These are phyloP conservation scores for Kradibia gibbosae DNA, from an alignment of 1,140 invertebrate species.

Conservation along the genomic window DNA sequence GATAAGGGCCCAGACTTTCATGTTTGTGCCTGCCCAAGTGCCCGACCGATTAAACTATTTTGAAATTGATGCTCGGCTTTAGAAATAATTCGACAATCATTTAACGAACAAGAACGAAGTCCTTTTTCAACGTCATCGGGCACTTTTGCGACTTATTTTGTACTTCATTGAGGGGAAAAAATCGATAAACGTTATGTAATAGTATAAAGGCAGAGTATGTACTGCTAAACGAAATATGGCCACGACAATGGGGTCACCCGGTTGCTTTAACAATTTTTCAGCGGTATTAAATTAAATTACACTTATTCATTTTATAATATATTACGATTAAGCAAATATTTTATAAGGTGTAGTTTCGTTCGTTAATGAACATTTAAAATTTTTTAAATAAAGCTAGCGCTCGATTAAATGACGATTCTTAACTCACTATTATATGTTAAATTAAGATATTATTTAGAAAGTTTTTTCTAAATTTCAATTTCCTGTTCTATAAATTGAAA, in stretches of 20 bases:
- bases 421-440: too few relatives aligned
- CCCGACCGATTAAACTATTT: background rate
- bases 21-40: background rate
- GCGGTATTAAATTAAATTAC: too few relatives aligned
- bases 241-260: slow-evolving; percentile 50
- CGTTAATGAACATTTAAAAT: background rate
- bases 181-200: slow-evolving; percentile 61
- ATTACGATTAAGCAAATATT: too few relatives aligned
- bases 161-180: slow-evolving; percentile 6
- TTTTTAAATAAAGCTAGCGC: background rate
- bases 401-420: too few relatives aligned
- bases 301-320: too few relatives aligned
- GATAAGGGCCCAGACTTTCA: background rate
- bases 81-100: too few relatives aligned
- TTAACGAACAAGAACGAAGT: too few relatives aligned
- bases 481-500: too few relatives aligned
- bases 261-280: background rate
- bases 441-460: too few relatives aligned
- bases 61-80: too few relatives aligned
- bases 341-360: too few relatives aligned
- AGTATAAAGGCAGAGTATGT: slow-evolving; percentile 52
- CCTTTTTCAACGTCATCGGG: background rate
- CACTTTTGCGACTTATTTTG: background rate
- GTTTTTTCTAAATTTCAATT: too few relatives aligned
- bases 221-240: slow-evolving; percentile 61